Percentiles rank a stretch among this genome's conserved stretches.
Conservation (phyloP, 2,113 vertebrate species). For the Engraulis encrasicolus region DNA sequence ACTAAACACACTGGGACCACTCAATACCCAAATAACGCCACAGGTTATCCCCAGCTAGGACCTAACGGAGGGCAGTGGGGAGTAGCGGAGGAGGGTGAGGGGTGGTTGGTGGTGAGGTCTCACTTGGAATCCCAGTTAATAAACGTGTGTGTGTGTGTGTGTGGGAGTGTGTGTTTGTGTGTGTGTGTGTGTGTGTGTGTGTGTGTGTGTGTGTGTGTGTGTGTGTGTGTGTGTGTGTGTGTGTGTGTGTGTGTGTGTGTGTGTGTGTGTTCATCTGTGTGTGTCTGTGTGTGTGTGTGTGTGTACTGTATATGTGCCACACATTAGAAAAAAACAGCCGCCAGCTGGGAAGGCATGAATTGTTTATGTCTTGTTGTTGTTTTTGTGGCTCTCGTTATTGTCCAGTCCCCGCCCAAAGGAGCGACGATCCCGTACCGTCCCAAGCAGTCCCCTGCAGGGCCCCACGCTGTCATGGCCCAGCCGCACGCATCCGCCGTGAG, state of each 20-base stretch:
- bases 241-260: too few species aligned
- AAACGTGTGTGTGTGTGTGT: neutral
- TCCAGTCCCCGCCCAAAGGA: conserved; percentile 91
- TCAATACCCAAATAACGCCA: neutral
- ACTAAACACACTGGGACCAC: neutral
- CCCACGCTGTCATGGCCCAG: conserved; percentile 85
- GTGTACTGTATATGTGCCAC: neutral
- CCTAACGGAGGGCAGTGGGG: neutral
- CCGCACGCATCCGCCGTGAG: conserved; percentile 87
- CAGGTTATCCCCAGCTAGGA: neutral
- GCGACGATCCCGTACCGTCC: conserved; percentile 92
- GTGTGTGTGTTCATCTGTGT: too few species aligned
- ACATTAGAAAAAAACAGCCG: neutral
- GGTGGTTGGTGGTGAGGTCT: neutral
- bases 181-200: too few species aligned
- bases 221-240: too few species aligned
- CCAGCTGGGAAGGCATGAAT: neutral
- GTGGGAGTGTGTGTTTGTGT: too few species aligned
- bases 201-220: too few species aligned
- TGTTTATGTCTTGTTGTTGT: conserved; percentile 39
- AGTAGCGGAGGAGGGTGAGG: too few species aligned
- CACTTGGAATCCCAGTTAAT: neutral
- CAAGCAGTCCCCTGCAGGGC: conserved; percentile 82
- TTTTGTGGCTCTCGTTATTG: conserved; percentile 50
- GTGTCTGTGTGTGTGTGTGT: too few species aligned